These are phyloP conservation scores for Polyommatus iphigenia DNA, from an alignment of 2,888 invertebrate species.

Conservation along the genomic window DNA sequence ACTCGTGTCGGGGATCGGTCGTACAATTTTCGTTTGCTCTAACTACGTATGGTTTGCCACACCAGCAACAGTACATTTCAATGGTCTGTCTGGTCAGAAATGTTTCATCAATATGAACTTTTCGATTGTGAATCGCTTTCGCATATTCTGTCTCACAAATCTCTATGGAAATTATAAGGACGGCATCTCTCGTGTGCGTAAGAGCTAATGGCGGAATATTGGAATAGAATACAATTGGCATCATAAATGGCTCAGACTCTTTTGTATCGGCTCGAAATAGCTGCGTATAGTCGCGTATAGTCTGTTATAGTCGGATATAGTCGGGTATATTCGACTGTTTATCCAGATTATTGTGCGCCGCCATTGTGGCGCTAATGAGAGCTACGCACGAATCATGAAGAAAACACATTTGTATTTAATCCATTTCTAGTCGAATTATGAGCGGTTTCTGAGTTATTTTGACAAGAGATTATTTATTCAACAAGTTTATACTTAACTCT, in stretches of 20 bases:
- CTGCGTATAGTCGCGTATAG: slow-evolving; percentile 6
- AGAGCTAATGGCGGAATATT: neutral
- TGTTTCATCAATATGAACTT: neutral
- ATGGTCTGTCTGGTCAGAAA: neutral
- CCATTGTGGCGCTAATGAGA: slow-evolving; percentile 74
- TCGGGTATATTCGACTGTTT: slow-evolving; percentile 11
- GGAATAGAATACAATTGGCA: neutral
- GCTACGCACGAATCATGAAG: neutral
- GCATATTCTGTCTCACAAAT: neutral
- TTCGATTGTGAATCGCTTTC: neutral
- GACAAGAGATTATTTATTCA: no score
- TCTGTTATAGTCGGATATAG: neutral
- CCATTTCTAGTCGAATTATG: neutral
- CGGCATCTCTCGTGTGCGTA: slow-evolving; percentile 1
- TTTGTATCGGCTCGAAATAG: slow-evolving; percentile 1
- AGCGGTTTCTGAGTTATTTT: neutral
- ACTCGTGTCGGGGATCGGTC: no score
- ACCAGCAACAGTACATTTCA: neutral
- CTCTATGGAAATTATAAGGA: neutral
- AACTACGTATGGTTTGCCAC: neutral
- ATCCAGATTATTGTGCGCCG: slow-evolving; percentile 52
- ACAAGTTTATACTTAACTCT: no score
- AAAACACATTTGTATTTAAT: neutral
- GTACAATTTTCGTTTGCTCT: no score
- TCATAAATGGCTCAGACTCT: slow-evolving; percentile 17